phyloP scores from a whole-genome alignment of 2,888 invertebrate species.

The Yponomeuta cagnagella region DNA sequence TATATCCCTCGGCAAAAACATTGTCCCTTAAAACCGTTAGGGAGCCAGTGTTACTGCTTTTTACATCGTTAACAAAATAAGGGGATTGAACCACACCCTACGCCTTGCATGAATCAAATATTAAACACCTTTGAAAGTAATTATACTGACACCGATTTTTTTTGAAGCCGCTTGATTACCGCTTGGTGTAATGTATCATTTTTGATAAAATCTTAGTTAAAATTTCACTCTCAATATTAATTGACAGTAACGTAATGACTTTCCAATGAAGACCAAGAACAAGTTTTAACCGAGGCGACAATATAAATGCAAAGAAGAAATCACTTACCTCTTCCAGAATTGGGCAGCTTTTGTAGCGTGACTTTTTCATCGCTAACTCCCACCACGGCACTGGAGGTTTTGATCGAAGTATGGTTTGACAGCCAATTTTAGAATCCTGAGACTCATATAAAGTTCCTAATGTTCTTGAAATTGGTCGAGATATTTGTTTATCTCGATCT shows the following conservation, averaged over 20 bases:
- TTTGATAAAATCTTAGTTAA: constrained; percentile 22
- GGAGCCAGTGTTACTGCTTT: constrained; percentile 36
- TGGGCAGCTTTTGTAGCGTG: constrained; percentile 88
- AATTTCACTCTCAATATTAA: neutral
- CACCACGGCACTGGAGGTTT: constrained; percentile 90
- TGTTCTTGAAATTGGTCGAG: constrained; percentile 46
- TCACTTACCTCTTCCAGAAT: constrained; percentile 80
- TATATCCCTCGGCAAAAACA: constrained; percentile 35
- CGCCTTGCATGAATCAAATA: constrained; percentile 11
- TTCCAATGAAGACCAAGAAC: constrained; percentile 8
- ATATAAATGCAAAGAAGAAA: neutral
- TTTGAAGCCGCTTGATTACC: neutral
- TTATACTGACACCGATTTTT: neutral
- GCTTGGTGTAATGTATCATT: constrained; percentile 20
- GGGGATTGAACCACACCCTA: constrained; percentile 37
- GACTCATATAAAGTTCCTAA: constrained; percentile 68
- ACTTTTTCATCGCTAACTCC: constrained; percentile 88
- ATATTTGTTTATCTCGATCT: constrained; percentile 47
- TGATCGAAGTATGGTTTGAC: constrained; percentile 78
- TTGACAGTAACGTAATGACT: constrained; percentile 11
- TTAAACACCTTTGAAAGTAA: neutral
- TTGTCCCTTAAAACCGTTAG: constrained; percentile 43
- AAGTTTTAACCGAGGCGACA: neutral
- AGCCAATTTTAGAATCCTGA: constrained; percentile 81
- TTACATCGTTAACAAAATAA: constrained; percentile 27